Conservation (phyloP, 2,888 invertebrate species). For the Brachyptera risi region DNA sequence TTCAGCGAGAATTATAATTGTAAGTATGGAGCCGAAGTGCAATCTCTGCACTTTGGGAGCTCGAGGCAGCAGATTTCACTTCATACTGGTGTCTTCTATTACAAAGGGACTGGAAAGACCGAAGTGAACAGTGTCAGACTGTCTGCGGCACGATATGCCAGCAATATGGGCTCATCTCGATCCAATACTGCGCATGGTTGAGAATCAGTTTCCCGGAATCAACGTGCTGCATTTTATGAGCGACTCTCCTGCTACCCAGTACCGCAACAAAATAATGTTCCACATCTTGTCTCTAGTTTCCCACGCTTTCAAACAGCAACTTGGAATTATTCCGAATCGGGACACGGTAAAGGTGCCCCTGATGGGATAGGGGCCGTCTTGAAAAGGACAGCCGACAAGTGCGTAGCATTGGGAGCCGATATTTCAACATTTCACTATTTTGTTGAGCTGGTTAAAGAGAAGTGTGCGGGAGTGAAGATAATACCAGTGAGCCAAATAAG, state of each 20-base stretch:
- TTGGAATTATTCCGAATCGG: slow-evolving; percentile 22
- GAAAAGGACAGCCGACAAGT: slow-evolving; percentile 18
- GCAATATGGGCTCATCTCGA: slow-evolving; percentile 8
- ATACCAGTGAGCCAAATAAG: not conserved
- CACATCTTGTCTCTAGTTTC: slow-evolving; percentile 1
- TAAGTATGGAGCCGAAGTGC: slow-evolving; percentile 36
- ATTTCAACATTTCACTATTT: slow-evolving; percentile 13
- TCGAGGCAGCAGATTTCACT: slow-evolving; percentile 35
- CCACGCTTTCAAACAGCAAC: not conserved
- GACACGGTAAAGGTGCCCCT: slow-evolving; percentile 24
- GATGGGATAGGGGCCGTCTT: slow-evolving; percentile 19
- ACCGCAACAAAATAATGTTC: slow-evolving; percentile 23
- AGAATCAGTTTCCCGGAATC: not conserved
- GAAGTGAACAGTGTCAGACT: not conserved
- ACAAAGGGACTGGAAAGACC: not conserved
- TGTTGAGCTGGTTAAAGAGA: not conserved
- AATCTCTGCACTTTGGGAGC: slow-evolving; percentile 37
- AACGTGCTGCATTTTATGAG: slow-evolving; percentile 16
- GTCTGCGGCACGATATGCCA: not conserved
- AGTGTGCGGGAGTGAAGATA: not conserved
- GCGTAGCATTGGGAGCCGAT: slow-evolving; percentile 14
- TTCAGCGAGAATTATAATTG: slow-evolving; percentile 36
- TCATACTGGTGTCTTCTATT: slow-evolving; percentile 34
- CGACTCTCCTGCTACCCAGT: slow-evolving; percentile 15
- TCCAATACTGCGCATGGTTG: not conserved